Evolutionary conservation across 2,797 vertebrate genomes (phyloP).

Genomic region (Carcharodon carcharias): DNA sequence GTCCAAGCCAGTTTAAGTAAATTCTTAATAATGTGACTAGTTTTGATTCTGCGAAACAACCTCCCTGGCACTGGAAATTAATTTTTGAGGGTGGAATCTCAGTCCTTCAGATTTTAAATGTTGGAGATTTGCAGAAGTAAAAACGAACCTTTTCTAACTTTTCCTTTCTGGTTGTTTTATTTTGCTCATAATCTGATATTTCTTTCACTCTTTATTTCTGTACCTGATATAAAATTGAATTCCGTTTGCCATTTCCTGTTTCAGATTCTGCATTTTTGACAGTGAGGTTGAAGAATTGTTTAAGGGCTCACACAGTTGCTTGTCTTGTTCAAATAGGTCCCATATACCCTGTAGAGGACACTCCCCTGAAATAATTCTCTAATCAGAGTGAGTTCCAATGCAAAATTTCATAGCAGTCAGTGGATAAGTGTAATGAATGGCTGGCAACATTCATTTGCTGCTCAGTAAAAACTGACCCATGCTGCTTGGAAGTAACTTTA

Average conservation of each 20-base stretch:
- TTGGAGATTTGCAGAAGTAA: background rate
- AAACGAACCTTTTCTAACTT: background rate
- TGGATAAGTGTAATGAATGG: background rate
- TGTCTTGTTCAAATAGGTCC: background rate
- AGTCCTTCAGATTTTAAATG: background rate
- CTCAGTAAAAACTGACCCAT: background rate
- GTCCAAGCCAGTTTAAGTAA: background rate
- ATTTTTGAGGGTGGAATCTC: background rate
- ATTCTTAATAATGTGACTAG: background rate
- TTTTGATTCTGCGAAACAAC: background rate
- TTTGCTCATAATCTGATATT: background rate
- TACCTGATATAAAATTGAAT: background rate
- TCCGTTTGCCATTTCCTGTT: background rate
- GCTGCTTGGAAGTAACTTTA: background rate
- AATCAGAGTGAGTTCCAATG: background rate
- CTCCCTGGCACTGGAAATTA: background rate
- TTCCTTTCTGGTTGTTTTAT: background rate
- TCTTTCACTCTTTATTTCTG: background rate
- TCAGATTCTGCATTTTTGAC: background rate
- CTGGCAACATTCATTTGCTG: background rate
- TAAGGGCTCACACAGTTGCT: background rate
- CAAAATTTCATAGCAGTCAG: background rate
- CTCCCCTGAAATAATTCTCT: background rate
- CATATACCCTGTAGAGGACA: background rate
- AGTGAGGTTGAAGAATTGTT: background rate